Evolutionary conservation across 2,113 vertebrate species (phyloP), one percentile per base, ranked within the genome.

Genomic region (Ciconia stormi): DNA sequence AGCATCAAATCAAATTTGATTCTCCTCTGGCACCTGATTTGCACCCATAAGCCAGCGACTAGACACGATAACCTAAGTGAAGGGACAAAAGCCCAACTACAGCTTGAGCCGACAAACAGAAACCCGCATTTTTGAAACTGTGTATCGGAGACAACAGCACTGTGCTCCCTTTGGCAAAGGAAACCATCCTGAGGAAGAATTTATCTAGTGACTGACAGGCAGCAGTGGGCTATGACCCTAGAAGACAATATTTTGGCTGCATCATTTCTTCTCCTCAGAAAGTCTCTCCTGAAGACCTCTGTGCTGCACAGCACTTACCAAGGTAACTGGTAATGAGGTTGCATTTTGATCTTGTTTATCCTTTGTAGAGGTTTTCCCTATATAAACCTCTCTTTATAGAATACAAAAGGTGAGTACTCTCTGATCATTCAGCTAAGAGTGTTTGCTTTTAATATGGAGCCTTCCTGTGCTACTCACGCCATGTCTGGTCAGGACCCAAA

Each of bases 211-310:
- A 92, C 61, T 95, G 94, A 94, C 95, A 94, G 88, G 85, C 69
- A 94, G 90, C 72, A 93, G 86, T 90, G 59, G 80, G 88, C 90
- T 93, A 74, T 70, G 63, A 94, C 88, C 82, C 82, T 81, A 93
- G 85, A 90, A 93, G 90, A 94, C 53, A 95, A 49, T 88, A 94
- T 94, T 96, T 96, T 94, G 79, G 76, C 85, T 95, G 82, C 71
- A 80, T 94, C 71, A 47, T 94, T 94, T 88, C 86, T 93, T 77
- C 71, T 93, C n/a, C 78, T 84, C 83, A 84, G 72, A 94, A 92
- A 63, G n/a, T 91, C 63, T 86, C 61, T 89, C 55, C 59, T 47
- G 7, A 89, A 89, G 69, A 84, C 59, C 80, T 92, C 55, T 87
- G 88, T 44, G 50, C 38, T 52, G 80, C 72, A 42, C 67, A 93